These are phyloP conservation scores for Dryocosmus kuriphilus DNA, from an alignment of 2,888 invertebrate species.

Conservation along the genomic window DNA sequence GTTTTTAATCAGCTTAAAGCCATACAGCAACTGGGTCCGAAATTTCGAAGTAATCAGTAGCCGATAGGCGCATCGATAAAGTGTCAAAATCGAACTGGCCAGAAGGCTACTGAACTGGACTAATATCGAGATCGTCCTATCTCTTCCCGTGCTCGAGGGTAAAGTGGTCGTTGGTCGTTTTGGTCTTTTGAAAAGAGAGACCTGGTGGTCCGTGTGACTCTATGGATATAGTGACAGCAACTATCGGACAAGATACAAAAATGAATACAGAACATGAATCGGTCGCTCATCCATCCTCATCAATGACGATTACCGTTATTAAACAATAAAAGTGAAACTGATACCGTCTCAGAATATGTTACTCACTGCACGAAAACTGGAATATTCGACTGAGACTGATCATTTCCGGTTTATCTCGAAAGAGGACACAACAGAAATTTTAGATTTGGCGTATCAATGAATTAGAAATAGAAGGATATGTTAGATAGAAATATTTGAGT, in stretches of 20 bases:
- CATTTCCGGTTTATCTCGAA: constrained; percentile 35
- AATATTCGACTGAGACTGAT: constrained; percentile 20
- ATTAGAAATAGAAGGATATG: neutral
- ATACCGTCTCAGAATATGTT: constrained; percentile 21
- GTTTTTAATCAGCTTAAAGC: constrained; percentile 18
- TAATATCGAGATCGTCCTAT: constrained; percentile 53
- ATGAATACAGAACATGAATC: constrained; percentile 45
- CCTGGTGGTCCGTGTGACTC: constrained; percentile 61
- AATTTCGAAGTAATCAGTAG: constrained; percentile 49
- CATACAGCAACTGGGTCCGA: constrained; percentile 21
- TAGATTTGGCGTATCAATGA: constrained; percentile 16
- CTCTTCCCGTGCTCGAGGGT: constrained; percentile 37
- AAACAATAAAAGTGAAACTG: constrained; percentile 41
- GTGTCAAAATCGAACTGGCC: constrained; percentile 54
- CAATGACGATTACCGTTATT: constrained; percentile 49
- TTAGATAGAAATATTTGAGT: neutral
- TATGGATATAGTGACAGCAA: constrained; percentile 46
- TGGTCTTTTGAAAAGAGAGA: constrained; percentile 51
- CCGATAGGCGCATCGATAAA: constrained; percentile 56
- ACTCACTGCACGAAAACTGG: neutral
- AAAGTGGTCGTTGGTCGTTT: constrained; percentile 42
- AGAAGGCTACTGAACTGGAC: constrained; percentile 64
- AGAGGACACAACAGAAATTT: constrained; percentile 21
- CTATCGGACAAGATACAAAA: constrained; percentile 51
- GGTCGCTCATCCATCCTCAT: constrained; percentile 57